These are phyloP conservation scores for Drosophila saltans DNA, from an alignment of 1,140 invertebrate genomes.

Conservation along the genomic window DNA sequence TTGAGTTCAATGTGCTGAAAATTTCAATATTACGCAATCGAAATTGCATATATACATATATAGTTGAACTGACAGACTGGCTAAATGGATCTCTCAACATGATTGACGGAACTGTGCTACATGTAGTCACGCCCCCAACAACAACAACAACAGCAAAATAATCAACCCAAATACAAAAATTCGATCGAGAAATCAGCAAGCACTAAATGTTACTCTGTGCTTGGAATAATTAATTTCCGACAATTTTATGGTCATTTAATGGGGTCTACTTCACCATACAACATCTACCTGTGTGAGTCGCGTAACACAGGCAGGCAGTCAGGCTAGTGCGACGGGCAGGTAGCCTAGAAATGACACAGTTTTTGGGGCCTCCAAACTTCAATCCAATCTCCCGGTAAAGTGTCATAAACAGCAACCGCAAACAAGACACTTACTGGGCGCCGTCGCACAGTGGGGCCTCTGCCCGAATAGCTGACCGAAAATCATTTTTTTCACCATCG, in stretches of 20 bases:
- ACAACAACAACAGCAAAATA: constrained; percentile 32
- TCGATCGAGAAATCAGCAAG: constrained; percentile 34
- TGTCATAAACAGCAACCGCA: constrained; percentile 49
- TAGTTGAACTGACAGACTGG: constrained; percentile 1
- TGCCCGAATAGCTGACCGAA: too few species aligned
- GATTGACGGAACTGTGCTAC: constrained; percentile 79
- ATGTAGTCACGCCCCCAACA: constrained; percentile 40
- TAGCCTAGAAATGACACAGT: constrained; percentile 61
- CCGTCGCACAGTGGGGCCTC: too few species aligned
- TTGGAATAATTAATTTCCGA: constrained; percentile 56
- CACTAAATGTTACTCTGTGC: constrained; percentile 59
- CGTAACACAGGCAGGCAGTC: constrained; percentile 69
- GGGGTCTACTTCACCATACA: constrained; percentile 25
- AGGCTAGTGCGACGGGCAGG: constrained; percentile 18
- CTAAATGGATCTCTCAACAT: constrained; percentile 32
- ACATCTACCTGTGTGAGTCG: constrained; percentile 22
- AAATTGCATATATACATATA: constrained; percentile 30
- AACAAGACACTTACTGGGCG: constrained; percentile 60
- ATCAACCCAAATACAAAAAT: constrained; percentile 53
- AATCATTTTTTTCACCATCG: too few species aligned
- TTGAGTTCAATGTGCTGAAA: constrained; percentile 47
- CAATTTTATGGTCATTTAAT: constrained; percentile 72
- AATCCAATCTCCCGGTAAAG: constrained; percentile 43
- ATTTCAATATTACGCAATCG: constrained; percentile 50
- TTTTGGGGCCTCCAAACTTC: constrained; percentile 31